These are phyloP conservation scores for Thermophis baileyi DNA, from an alignment of 2,113 vertebrate species.

Conservation along the genomic window DNA sequence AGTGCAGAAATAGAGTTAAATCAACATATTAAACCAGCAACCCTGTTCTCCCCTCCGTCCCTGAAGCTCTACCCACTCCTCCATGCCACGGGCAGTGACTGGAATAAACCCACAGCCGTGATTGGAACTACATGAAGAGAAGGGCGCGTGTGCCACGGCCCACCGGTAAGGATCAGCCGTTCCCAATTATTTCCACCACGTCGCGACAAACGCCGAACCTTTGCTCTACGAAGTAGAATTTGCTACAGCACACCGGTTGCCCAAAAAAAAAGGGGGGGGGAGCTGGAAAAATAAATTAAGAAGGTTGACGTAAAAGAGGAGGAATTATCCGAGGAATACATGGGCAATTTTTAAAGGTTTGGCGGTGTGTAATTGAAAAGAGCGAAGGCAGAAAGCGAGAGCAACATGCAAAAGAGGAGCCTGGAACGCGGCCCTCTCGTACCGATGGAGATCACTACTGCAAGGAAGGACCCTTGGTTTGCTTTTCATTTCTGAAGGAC, in stretches of 20 bases:
- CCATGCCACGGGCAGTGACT: slow-evolving; percentile 5
- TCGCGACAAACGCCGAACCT: slow-evolving; percentile 49
- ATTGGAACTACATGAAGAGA: slow-evolving; percentile 39
- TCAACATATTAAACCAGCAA: not conserved
- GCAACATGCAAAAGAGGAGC: not conserved
- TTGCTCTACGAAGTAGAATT: slow-evolving; percentile 62
- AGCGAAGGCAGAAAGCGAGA: not conserved
- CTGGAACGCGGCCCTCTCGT: too few species aligned
- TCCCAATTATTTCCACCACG: slow-evolving; percentile 53
- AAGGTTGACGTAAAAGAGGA: not conserved
- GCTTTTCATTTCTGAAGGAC: not conserved
- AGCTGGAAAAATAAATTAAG: not conserved
- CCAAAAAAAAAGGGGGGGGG: not conserved
- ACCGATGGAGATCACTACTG: not conserved
- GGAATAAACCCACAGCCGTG: slow-evolving; percentile 62
- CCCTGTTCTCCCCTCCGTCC: not conserved
- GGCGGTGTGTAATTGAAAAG: slow-evolving; percentile 63
- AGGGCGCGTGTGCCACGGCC: slow-evolving; percentile 37
- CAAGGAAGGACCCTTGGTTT: not conserved
- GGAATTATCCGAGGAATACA: slow-evolving; percentile 57
- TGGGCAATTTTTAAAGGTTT: slow-evolving; percentile 59
- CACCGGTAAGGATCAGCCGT: slow-evolving; percentile 38
- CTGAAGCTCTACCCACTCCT: not conserved
- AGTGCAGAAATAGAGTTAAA: not conserved
- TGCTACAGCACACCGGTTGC: slow-evolving; percentile 58